A percentile compares a stretch with the other conserved stretches of the same genome.
Evolutionary conservation across 2,797 vertebrate species (phyloP).

Genomic region (Cossypha dichroa): DNA sequence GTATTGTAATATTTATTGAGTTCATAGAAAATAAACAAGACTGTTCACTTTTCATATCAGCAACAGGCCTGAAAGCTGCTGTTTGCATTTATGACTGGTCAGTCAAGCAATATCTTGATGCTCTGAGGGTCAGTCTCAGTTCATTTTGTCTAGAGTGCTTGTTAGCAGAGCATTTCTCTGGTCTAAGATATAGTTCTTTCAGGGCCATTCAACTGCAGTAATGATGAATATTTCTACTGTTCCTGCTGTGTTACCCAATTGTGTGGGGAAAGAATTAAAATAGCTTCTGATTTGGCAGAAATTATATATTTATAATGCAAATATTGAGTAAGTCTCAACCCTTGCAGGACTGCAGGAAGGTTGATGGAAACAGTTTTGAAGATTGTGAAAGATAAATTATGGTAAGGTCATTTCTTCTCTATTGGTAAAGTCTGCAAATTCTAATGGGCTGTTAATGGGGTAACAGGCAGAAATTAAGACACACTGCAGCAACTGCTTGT

Average conservation of each 20-base stretch:
- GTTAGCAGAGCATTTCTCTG: conserved; percentile 32
- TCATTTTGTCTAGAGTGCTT: conserved; percentile 16
- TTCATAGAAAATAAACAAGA: conserved; percentile 62
- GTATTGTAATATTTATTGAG: conserved; percentile 53
- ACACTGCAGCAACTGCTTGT: conserved; percentile 2
- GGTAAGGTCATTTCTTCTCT: conserved; percentile 29
- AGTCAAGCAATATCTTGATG: not conserved
- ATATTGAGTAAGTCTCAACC: not conserved
- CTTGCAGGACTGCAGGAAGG: conserved; percentile 10
- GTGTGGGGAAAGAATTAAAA: conserved; percentile 23
- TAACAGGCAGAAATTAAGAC: conserved; percentile 37
- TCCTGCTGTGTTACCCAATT: conserved; percentile 20
- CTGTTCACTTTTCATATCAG: conserved; percentile 48
- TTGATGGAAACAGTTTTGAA: conserved; percentile 47
- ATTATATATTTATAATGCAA: conserved; percentile 55
- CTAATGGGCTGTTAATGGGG: conserved; percentile 50
- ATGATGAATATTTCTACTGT: not conserved
- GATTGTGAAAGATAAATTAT: not conserved
- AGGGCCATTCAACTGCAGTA: not conserved
- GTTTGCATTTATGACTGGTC: conserved; percentile 30
- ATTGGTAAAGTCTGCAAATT: conserved; percentile 54
- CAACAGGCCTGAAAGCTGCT: not conserved
- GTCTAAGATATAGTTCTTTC: not conserved
- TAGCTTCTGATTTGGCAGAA: conserved; percentile 62
- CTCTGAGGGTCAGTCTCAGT: not conserved